Conservation (phyloP, 2,888 invertebrate species). For the Tiliacea aurago region DNA sequence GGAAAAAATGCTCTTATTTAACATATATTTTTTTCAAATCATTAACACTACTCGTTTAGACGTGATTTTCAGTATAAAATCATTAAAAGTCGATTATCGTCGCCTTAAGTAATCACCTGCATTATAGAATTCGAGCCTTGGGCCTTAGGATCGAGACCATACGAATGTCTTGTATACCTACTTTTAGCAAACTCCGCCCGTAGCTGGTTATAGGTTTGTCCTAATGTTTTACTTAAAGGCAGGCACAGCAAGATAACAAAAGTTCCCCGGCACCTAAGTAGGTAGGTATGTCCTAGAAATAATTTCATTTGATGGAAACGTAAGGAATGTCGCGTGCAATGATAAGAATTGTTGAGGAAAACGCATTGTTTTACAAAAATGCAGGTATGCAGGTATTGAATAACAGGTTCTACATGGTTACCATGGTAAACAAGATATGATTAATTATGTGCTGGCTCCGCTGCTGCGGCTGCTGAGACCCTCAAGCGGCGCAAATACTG, state of each 20-base stretch:
- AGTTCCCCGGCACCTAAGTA: slow-evolving; percentile 30
- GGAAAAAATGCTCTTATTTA: no score
- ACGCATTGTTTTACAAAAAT: slow-evolving; percentile 37
- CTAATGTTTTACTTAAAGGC: background rate
- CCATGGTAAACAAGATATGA: slow-evolving; percentile 8
- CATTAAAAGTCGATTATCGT: no score
- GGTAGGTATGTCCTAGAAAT: slow-evolving; percentile 39
- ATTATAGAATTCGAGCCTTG: background rate
- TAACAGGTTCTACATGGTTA: slow-evolving; percentile 31
- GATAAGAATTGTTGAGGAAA: slow-evolving; percentile 46
- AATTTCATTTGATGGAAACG: slow-evolving; percentile 35
- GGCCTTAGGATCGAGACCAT: background rate
- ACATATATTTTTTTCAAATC: no score
- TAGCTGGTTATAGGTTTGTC: background rate
- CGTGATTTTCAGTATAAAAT: no score
- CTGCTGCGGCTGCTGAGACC: no score
- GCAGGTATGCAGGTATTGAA: slow-evolving; percentile 49
- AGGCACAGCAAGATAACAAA: slow-evolving; percentile 35
- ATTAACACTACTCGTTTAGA: no score
- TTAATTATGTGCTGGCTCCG: no score
- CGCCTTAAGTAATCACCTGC: background rate
- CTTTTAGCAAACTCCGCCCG: slow-evolving; percentile 2
- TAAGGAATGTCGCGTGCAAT: slow-evolving; percentile 38
- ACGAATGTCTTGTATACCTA: background rate
- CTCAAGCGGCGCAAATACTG: no score